Evolutionary conservation across 2,113 vertebrate species (phyloP), one percentile per base, ranked within the genome.

Genomic region (Boulengeromyrus knoepffleri): DNA sequence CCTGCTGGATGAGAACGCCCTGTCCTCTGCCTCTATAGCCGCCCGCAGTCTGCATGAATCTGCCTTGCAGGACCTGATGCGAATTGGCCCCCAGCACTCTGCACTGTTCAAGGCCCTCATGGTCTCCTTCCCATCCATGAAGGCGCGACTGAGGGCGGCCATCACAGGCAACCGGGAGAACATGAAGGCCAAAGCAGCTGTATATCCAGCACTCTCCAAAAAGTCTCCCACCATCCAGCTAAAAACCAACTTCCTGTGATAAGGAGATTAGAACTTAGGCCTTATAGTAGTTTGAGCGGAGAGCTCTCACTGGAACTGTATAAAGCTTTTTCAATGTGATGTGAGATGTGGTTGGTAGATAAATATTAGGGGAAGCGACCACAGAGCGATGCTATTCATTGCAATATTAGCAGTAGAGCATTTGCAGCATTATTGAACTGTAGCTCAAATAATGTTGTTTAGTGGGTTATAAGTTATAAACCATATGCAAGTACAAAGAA

Each of bases 211-310:
- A 70, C 85, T 95, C 50, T 95, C 94, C 91, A 97, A 96, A 93
- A 95, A 94, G 87, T 95, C 96, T 27, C 96, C 96, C 45, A 98
- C 96, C 93, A 99, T 99, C 95, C 97, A 97, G 9, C 96, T 99
- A 3, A 99, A 99, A 93, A 99, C 97, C 89, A 96, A 94, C 94
- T 99, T 99, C 95, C 95, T 99, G 92, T 99, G 92, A 98, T 89
- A 70, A 13, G 84, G 13, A 1, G 3, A 27, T 50, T 15, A 31
- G 49, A 87, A 87, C 0, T 17, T 45, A 27, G 49, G 49, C 56
- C 53, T 62, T 88, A 66, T 17, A 24, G 53, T 42, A 62, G 36
- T 31, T 87, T 50, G 87, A 36, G 24, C 7, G 15, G 27, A 4
- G 27, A 42, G 49, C 4, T 12, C 62, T 31, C 27, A 87, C 46